Evolutionary conservation across 2,797 vertebrate species (phyloP).

Genomic region (Typhlichthys eigenmanni): DNA sequence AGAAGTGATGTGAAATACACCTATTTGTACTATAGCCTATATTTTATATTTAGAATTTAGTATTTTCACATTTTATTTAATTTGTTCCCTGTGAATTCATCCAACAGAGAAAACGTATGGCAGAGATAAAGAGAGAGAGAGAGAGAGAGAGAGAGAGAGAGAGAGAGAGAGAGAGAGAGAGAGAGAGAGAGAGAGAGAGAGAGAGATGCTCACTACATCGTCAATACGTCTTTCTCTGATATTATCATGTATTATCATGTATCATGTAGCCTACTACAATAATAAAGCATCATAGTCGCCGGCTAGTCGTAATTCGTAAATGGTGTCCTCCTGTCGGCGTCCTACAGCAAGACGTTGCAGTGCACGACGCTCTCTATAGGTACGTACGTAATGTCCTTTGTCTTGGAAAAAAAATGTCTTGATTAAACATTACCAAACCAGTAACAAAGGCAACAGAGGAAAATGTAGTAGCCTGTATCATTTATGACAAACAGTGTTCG

Average conservation of each 20-base stretch:
- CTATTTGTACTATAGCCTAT: no score
- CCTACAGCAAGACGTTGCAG: not conserved
- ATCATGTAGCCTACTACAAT: no score
- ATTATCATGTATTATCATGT: no score
- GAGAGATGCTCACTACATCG: not conserved
- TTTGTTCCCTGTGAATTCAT: no score
- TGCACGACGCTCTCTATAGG: constrained; percentile 19
- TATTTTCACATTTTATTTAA: no score
- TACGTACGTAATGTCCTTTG: constrained; percentile 48
- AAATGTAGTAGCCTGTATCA: no score
- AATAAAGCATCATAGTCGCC: not conserved
- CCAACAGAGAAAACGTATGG: no score
- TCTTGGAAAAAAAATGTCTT: not conserved
- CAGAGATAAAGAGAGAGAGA: not conserved
- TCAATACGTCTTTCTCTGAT: no score
- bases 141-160: not conserved
- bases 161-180: not conserved
- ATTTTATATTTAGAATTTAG: no score
- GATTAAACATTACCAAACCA: no score
- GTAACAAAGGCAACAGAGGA: no score
- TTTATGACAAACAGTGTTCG: not conserved
- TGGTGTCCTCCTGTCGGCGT: constrained; percentile 5
- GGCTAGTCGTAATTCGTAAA: not conserved
- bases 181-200: not conserved
- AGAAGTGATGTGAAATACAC: no score